Percentiles rank a stretch among this genome's conserved stretches.
Evolutionary conservation across 2,113 vertebrate genomes (phyloP).

Genomic region (Felis chaus): DNA sequence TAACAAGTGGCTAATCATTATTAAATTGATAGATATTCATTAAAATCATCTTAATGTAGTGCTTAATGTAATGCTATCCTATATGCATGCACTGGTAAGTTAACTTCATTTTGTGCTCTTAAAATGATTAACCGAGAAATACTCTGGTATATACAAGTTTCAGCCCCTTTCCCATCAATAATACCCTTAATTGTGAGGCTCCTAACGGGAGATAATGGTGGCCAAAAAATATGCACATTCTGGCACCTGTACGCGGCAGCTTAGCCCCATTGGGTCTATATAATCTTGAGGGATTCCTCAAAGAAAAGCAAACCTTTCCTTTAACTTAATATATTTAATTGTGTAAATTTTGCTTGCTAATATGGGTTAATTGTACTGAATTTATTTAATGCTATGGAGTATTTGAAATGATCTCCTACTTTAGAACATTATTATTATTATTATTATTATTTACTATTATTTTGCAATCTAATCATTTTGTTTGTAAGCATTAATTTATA

Average conservation of each 20-base stretch:
- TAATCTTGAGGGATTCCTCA: background rate
- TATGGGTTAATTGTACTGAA: background rate
- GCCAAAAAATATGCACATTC: background rate
- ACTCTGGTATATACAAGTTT: background rate
- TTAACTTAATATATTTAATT: slow-evolving; percentile 43
- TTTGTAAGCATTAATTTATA: slow-evolving; percentile 3
- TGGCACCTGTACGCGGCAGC: background rate
- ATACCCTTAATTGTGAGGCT: background rate
- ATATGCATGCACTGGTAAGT: background rate
- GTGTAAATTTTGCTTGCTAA: background rate
- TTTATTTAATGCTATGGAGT: background rate
- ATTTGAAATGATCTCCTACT: background rate
- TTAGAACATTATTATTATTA: background rate
- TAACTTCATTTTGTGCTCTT: slow-evolving; percentile 57
- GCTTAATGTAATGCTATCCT: background rate
- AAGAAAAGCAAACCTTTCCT: background rate
- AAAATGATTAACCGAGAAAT: slow-evolving; percentile 47
- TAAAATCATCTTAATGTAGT: slow-evolving; percentile 25
- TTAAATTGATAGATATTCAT: slow-evolving; percentile 22
- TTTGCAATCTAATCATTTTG: background rate
- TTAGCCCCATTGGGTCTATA: background rate
- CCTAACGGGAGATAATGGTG: background rate
- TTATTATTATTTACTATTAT: background rate
- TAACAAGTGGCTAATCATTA: background rate
- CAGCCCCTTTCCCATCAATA: background rate